These are phyloP conservation scores for Lasiurus borealis DNA, from an alignment of 2,113 vertebrate species.

Conservation along the genomic window DNA sequence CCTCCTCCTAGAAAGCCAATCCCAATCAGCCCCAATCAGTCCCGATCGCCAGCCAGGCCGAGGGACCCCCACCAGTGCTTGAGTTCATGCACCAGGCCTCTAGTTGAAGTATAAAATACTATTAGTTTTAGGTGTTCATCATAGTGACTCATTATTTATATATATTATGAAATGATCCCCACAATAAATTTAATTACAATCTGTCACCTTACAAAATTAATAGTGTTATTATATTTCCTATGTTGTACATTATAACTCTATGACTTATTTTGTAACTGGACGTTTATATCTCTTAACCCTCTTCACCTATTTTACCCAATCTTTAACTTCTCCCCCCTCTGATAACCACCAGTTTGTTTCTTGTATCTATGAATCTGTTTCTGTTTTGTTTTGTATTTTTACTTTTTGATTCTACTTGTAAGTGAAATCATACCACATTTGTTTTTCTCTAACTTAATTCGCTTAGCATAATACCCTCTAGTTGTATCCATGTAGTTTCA, in stretches of 20 bases:
- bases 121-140: not conserved
- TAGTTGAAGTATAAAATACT: not conserved
- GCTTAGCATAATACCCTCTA: not conserved
- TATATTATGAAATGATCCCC: not conserved
- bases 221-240: not conserved
- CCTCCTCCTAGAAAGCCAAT: no score
- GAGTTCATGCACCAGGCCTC: no score
- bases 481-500: not conserved
- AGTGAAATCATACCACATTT: not conserved
- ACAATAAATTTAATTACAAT: not conserved
- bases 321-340: not conserved
- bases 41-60: no score
- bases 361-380: not conserved
- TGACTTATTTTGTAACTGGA: not conserved
- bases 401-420: not conserved
- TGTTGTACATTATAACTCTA: not conserved
- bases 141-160: not conserved
- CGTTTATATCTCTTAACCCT: not conserved
- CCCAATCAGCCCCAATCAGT: no score
- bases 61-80: no score
- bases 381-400: not conserved
- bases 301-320: not conserved
- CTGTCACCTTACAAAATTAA: not conserved
- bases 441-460: not conserved
- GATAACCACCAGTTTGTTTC: not conserved